Conservation (phyloP, 1,140 invertebrate genomes). For the Drosophila sechellia region DNA sequence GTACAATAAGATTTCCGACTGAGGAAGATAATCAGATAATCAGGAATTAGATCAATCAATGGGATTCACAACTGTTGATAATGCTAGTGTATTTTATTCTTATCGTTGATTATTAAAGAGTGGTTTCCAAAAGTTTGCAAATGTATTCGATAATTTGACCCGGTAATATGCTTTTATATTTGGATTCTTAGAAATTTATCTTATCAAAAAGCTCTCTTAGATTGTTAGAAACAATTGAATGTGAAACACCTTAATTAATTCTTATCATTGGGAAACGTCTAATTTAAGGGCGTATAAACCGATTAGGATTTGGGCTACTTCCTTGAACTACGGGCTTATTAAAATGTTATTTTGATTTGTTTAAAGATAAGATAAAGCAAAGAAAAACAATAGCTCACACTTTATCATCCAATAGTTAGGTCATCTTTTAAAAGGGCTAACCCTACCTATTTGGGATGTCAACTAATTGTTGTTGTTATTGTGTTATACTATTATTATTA, state of each 20-base stretch:
- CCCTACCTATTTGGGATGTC: too few relatives aligned
- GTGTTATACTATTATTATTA: too few relatives aligned
- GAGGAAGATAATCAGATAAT: slow-evolving; percentile 24
- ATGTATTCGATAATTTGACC: too few relatives aligned
- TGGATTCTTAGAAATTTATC: not conserved
- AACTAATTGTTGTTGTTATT: too few relatives aligned
- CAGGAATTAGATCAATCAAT: slow-evolving; percentile 6
- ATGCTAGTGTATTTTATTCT: not conserved
- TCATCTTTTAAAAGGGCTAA: too few relatives aligned
- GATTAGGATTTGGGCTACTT: not conserved
- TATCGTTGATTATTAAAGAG: slow-evolving; percentile 1
- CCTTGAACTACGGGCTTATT: not conserved
- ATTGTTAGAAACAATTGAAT: not conserved
- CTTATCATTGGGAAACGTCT: not conserved
- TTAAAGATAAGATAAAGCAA: not conserved
- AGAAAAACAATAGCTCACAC: not conserved
- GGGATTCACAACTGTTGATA: not conserved
- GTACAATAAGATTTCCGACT: slow-evolving; percentile 87
- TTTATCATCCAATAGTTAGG: not conserved
- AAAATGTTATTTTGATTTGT: not conserved
- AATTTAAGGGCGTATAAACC: not conserved
- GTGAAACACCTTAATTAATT: not conserved
- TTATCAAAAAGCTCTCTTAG: not conserved
- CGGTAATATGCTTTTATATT: too few relatives aligned
- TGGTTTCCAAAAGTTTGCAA: not conserved